These are phyloP conservation scores for Zenarchopterus dispar DNA, from an alignment of 2,797 vertebrate genomes.

Conservation along the genomic window DNA sequence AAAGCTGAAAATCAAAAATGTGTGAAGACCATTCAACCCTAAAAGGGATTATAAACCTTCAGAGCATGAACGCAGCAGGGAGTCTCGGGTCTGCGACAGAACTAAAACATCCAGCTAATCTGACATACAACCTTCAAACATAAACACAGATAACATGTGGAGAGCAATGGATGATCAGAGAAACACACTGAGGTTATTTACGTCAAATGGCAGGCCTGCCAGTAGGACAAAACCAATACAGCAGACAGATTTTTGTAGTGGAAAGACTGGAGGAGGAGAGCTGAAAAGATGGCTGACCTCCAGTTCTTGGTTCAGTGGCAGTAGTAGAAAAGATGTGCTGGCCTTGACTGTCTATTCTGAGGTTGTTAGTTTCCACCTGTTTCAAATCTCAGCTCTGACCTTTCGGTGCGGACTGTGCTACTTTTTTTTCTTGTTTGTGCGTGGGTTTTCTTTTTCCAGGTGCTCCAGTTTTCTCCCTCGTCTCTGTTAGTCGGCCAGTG, in stretches of 20 bases:
- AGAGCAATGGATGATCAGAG: slow-evolving; percentile 9
- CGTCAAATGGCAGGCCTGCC: slow-evolving; percentile 17
- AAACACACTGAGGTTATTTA: slow-evolving; percentile 12
- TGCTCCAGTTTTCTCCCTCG: not conserved
- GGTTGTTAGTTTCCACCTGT: slow-evolving; percentile 7
- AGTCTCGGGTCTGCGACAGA: slow-evolving; percentile 21
- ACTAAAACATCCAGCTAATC: slow-evolving; percentile 27
- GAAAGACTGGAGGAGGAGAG: slow-evolving; percentile 20
- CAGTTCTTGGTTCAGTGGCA: slow-evolving; percentile 28
- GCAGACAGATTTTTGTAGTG: slow-evolving; percentile 31
- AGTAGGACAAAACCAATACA: slow-evolving; percentile 30
- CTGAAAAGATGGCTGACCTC: slow-evolving; percentile 31
- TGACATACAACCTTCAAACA: slow-evolving; percentile 11
- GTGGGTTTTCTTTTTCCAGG: not conserved
- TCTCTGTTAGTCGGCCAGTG: not conserved
- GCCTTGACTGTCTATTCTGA: slow-evolving; percentile 7
- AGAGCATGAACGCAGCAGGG: slow-evolving; percentile 14
- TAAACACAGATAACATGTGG: not conserved
- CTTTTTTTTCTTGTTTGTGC: not conserved
- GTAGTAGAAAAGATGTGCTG: slow-evolving; percentile 9
- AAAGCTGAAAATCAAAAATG: slow-evolving; percentile 30
- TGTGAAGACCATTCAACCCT: slow-evolving; percentile 16
- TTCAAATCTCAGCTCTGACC: slow-evolving; percentile 2
- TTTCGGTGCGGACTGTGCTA: not conserved
- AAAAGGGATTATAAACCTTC: slow-evolving; percentile 33